Base-by-base conservation (phyloP, 2,797 vertebrate genomes). In the Enteromius mattozi region DNA sequence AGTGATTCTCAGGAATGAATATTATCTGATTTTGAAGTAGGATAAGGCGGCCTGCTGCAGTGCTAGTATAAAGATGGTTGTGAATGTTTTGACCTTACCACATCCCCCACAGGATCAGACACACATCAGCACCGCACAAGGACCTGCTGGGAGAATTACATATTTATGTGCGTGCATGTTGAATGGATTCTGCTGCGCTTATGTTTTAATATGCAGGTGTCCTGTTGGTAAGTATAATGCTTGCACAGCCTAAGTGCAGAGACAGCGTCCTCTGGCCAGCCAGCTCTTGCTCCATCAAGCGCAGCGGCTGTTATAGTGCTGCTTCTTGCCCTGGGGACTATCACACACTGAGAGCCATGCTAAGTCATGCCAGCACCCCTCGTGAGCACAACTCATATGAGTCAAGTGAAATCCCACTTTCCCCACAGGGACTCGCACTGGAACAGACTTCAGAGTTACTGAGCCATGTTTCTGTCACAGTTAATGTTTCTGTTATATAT, bases 161-260 rank as follows among this genome's bases (percentile, higher is more conserved):
- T 86, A 63, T 76, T 12, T 51, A 66, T 87, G 71, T 61, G 74
- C 56, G 84, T 79, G 81, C 76, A 69, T 85, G 68, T 30, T 49
- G 66, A 72, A 63, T n/a, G 45, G 61, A 83, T 83, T 87, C 72
- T 82, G 51, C 86, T 87, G 76, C 49, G 78, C 76, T 51, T n/a
- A 40, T 83, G 71, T 85, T 89, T 85, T 75, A 68, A 78, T 83
- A 79, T 68, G 74, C 80, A 86, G 86, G 37, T 51, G 63, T 61
- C 40, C 37, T 86, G 74, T 85, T 7, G 83, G 85, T 87, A 72
- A 87, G 86, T 89, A 80, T 87, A 17, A 59, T 35, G 37, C 30
- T 80, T n/a, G n/a, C 63, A 78, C n/a, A 56, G 72, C 56, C 66
- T 21, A 37, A 82, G 68, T 74, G 74, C 40, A 87, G 42, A 75